These are phyloP conservation scores for Microchirus variegatus DNA, from an alignment of 2,797 vertebrate genomes.

Conservation along the genomic window DNA sequence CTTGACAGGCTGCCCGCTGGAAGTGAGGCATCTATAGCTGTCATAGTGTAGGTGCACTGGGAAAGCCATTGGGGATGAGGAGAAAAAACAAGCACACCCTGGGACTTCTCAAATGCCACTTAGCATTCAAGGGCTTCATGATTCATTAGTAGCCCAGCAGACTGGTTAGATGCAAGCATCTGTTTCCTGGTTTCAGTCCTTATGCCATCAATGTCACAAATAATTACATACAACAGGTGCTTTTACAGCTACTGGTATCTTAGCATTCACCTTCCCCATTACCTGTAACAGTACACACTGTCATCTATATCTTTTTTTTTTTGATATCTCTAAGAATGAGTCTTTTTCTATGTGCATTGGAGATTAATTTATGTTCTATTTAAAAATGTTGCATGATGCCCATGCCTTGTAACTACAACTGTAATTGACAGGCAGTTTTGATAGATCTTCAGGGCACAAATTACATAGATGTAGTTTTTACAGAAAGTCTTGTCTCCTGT, in stretches of 20 bases:
- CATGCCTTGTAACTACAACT: no score
- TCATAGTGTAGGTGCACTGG: slow-evolving; percentile 78
- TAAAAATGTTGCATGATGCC: no score
- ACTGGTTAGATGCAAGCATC: slow-evolving; percentile 81
- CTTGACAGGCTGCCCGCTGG: slow-evolving; percentile 58
- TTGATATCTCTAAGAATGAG: not conserved
- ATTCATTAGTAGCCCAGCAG: slow-evolving; percentile 82
- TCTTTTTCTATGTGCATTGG: not conserved
- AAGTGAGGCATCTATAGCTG: slow-evolving; percentile 66
- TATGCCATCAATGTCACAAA: slow-evolving; percentile 80
- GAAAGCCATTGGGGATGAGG: slow-evolving; percentile 69
- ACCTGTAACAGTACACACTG: slow-evolving; percentile 7
- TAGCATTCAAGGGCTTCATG: slow-evolving; percentile 82
- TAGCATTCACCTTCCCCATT: slow-evolving; percentile 34
- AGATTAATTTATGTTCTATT: no score
- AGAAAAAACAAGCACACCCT: slow-evolving; percentile 71
- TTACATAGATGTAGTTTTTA: no score
- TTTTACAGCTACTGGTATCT: slow-evolving; percentile 62
- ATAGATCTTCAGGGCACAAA: no score
- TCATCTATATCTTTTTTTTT: not conserved
- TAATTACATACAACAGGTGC: slow-evolving; percentile 82
- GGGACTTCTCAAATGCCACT: slow-evolving; percentile 84
- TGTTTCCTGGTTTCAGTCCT: slow-evolving; percentile 81
- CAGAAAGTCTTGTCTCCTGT: no score
- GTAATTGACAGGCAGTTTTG: no score